Conservation (phyloP, 2,888 invertebrate genomes). For the Zygothrica quintamaculata region DNA sequence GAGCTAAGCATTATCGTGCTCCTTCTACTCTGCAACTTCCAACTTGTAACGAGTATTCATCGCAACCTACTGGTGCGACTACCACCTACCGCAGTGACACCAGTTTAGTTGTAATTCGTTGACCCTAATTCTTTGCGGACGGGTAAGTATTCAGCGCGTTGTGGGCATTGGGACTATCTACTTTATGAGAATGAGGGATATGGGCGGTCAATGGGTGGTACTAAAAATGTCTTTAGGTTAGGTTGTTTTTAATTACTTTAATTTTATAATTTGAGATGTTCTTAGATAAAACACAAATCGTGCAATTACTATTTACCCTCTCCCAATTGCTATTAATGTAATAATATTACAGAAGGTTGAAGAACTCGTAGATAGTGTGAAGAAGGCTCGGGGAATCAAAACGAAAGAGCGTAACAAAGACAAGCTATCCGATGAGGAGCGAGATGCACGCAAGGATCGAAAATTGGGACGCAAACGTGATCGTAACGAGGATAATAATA, state of each 20-base stretch:
- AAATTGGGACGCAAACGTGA: conserved; percentile 93
- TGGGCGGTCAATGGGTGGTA: conserved; percentile 1
- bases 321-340: conserved; percentile 40
- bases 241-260: conserved; percentile 4
- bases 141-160: conserved; percentile 64
- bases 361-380: conserved; percentile 81
- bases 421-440: conserved; percentile 91
- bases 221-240: conserved; percentile 9
- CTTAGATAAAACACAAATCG: conserved; percentile 1
- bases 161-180: conserved; percentile 33
- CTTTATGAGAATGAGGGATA: conserved; percentile 6
- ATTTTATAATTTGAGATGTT: conserved; percentile 2
- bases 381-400: conserved; percentile 83
- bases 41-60: conserved; percentile 8
- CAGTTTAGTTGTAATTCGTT: conserved; percentile 68
- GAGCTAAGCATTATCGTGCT: conserved; percentile 13
- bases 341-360: conserved; percentile 82
- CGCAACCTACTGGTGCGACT: conserved; percentile 24
- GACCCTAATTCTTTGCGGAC: conserved; percentile 55
- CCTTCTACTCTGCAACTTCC: conserved; percentile 22
- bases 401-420: conserved; percentile 87
- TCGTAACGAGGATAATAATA: conserved; percentile 89
- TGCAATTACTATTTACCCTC: conserved; percentile 4
- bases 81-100: conserved; percentile 32
- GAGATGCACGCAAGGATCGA: conserved; percentile 91